phyloP scores from a whole-genome alignment of 2,113 vertebrate genomes.

The Vulpes lagopus region DNA sequence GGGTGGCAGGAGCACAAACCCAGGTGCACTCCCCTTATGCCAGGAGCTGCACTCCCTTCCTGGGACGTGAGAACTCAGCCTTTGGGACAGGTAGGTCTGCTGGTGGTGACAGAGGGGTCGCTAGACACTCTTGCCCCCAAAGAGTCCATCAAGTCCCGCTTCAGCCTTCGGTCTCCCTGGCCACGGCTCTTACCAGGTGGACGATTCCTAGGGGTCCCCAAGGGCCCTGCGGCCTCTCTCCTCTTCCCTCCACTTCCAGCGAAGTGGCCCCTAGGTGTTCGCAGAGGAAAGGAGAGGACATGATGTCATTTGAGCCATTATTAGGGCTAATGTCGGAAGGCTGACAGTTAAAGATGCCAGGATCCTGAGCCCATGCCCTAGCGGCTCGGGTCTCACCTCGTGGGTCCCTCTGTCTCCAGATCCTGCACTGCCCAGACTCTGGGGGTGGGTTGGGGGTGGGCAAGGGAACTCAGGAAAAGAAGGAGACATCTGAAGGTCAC shows the following conservation, averaged over 20 bases:
- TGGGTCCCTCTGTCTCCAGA: not conserved
- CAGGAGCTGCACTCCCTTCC: not conserved
- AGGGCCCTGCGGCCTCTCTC: not conserved
- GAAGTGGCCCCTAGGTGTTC: not conserved
- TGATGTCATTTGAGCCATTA: not conserved
- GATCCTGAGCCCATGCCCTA: not conserved
- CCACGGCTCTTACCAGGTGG: no score
- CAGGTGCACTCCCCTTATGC: no score
- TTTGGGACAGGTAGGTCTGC: not conserved
- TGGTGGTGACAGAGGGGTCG: not conserved
- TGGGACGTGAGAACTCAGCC: not conserved
- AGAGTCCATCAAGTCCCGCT: not conserved
- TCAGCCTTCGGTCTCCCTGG: not conserved
- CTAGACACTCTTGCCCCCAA: not conserved
- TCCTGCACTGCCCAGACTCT: not conserved
- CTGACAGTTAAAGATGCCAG: not conserved
- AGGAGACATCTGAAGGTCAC: not conserved
- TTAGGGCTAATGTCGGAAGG: not conserved
- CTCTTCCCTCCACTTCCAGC: not conserved
- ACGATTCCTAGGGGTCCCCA: not conserved
- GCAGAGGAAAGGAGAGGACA: not conserved
- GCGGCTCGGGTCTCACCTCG: not conserved
- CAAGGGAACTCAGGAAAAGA: not conserved
- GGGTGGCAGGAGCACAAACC: not conserved
- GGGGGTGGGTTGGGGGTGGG: accelerated